phyloP scores from a whole-genome alignment of 1,140 invertebrate species.

The Lethrus apterus region DNA sequence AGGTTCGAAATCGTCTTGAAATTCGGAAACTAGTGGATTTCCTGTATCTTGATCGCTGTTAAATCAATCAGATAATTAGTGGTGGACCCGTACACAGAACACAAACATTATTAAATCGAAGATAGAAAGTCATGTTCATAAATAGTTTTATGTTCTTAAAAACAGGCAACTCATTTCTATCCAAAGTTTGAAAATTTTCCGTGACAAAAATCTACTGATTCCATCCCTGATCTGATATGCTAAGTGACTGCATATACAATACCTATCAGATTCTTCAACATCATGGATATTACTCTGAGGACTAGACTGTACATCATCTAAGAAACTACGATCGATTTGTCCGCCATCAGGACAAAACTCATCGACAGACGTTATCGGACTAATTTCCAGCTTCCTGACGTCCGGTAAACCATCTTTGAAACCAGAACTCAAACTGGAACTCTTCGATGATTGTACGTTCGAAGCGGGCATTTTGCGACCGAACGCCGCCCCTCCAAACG shows the following conservation, averaged over 20 bases:
- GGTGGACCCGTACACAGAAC: no score
- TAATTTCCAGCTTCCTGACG: conserved; percentile 31
- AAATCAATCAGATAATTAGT: conserved; percentile 30
- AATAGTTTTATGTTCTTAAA: no score
- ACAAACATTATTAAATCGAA: no score
- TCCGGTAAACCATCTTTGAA: conserved; percentile 30
- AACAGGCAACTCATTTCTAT: no score
- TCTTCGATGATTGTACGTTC: conserved; percentile 25
- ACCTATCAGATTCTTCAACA: conserved; percentile 56
- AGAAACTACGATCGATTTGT: conserved; percentile 69
- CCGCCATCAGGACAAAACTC: conserved; percentile 81
- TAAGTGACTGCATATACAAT: no score
- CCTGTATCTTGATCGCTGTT: conserved; percentile 65
- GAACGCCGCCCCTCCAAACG: conserved; percentile 1
- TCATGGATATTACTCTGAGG: conserved; percentile 43
- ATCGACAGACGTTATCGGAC: conserved; percentile 59
- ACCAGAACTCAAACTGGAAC: conserved; percentile 32
- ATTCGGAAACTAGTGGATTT: conserved; percentile 81
- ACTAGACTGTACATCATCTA: conserved; percentile 59
- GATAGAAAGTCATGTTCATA: no score
- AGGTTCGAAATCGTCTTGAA: conserved; percentile 79
- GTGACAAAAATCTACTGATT: no score
- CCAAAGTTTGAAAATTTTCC: no score
- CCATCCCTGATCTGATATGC: no score
- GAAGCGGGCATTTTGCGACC: conserved; percentile 11